phyloP scores from a whole-genome alignment of 2,888 invertebrate genomes.

The Leptopterna dolabrata region DNA sequence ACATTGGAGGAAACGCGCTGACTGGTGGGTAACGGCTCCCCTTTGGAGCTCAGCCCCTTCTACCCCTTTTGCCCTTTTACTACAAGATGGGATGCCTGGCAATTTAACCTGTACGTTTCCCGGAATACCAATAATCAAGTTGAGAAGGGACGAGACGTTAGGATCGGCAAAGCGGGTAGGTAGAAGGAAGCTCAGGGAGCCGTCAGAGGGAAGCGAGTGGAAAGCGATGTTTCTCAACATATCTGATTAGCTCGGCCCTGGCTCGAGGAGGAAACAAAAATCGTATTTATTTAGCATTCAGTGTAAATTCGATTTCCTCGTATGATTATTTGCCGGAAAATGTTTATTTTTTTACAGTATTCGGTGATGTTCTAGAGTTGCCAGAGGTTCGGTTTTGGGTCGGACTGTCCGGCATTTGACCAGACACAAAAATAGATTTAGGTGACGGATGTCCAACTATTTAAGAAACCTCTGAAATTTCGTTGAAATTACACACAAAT shows the following conservation, averaged over 20 bases:
- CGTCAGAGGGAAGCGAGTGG: background rate
- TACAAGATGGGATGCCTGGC: slow-evolving; percentile 36
- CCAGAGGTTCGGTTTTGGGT: too few relatives aligned
- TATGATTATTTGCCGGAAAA: too few relatives aligned
- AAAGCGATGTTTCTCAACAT: slow-evolving; percentile 30
- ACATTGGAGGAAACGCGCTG: slow-evolving; percentile 24
- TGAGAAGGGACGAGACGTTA: background rate
- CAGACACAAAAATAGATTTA: too few relatives aligned
- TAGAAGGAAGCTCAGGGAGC: background rate
- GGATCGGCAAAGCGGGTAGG: background rate
- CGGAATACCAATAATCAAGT: slow-evolving; percentile 43
- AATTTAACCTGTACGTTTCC: slow-evolving; percentile 31
- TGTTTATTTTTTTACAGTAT: too few relatives aligned
- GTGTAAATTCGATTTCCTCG: too few relatives aligned
- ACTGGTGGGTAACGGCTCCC: background rate
- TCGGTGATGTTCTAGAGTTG: too few relatives aligned
- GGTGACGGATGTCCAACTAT: too few relatives aligned
- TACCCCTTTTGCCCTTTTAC: background rate
- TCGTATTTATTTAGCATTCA: too few relatives aligned
- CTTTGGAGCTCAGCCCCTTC: slow-evolving; percentile 5
- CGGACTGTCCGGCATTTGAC: too few relatives aligned
- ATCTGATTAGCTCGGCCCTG: slow-evolving; percentile 17
- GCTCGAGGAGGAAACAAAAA: slow-evolving; percentile 3
- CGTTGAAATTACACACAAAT: too few relatives aligned
- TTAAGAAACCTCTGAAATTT: too few relatives aligned